These are phyloP conservation scores for Pluvianellus socialis DNA, from an alignment of 2,113 vertebrate species.

Conservation along the genomic window DNA sequence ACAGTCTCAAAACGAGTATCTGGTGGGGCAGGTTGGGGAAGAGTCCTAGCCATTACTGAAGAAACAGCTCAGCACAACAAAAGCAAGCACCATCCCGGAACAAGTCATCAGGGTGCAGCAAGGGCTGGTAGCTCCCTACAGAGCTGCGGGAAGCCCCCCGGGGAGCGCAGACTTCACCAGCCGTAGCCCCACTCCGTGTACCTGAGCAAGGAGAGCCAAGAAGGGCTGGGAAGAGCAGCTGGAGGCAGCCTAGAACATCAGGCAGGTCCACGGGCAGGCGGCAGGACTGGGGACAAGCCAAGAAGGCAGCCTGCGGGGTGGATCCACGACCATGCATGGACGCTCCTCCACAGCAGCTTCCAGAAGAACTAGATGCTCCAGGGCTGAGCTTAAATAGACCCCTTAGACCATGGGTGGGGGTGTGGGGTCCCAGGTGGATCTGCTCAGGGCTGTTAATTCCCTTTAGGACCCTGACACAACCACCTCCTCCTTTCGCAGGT, in stretches of 20 bases:
- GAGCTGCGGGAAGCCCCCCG: background rate
- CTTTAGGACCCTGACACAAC: background rate
- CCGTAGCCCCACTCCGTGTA: background rate
- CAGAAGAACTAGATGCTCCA: background rate
- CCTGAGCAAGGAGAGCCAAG: background rate
- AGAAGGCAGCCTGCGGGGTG: too few species aligned
- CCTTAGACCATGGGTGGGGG: background rate
- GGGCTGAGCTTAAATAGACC: background rate
- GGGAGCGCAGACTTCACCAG: background rate
- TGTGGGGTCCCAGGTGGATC: background rate
- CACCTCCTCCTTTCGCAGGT: background rate
- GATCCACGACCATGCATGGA: too few species aligned
- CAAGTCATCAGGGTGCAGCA: background rate
- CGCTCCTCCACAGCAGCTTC: background rate
- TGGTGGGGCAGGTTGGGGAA: background rate
- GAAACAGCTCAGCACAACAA: background rate
- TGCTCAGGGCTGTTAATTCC: background rate
- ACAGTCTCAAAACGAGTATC: background rate
- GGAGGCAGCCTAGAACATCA: too few species aligned
- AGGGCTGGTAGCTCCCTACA: background rate
- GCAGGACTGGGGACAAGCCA: background rate
- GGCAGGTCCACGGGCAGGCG: background rate
- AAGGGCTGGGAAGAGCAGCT: background rate
- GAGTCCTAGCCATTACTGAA: background rate
- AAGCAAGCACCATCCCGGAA: background rate